These are phyloP conservation scores for Zygogramma bicolorata DNA, from an alignment of 2,888 invertebrate species.

Conservation along the genomic window DNA sequence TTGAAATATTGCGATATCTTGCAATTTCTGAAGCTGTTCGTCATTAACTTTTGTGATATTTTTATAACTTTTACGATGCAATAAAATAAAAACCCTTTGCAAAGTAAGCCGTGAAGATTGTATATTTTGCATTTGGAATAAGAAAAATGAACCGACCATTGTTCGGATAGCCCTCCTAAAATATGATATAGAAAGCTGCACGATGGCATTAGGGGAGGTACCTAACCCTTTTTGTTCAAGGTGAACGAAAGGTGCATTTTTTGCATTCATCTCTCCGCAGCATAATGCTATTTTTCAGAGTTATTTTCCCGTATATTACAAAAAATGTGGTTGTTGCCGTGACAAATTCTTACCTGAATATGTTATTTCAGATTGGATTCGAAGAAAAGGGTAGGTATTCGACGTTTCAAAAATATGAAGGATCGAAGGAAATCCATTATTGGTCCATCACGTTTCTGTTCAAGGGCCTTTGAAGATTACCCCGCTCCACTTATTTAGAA, in stretches of 20 bases:
- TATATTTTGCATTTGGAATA: slow-evolving; percentile 21
- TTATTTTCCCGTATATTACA: slow-evolving; percentile 31
- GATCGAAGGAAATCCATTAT: background rate
- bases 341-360: slow-evolving; percentile 30
- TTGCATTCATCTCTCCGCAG: slow-evolving; percentile 29
- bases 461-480: too few species aligned
- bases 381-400: slow-evolving; percentile 37
- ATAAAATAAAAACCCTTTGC: slow-evolving; percentile 38
- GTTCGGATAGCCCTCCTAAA: slow-evolving; percentile 1
- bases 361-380: slow-evolving; percentile 37
- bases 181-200: slow-evolving; percentile 35
- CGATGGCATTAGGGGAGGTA: slow-evolving; percentile 14
- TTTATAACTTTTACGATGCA: slow-evolving; percentile 30
- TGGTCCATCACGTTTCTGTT: too few species aligned
- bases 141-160: slow-evolving; percentile 22
- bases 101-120: background rate
- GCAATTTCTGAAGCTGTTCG: slow-evolving; percentile 16
- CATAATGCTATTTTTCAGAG: slow-evolving; percentile 29
- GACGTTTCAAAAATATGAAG: slow-evolving; percentile 2
- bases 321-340: slow-evolving; percentile 21
- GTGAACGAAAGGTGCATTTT: slow-evolving; percentile 42
- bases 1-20: background rate
- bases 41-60: slow-evolving; percentile 23
- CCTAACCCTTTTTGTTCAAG: slow-evolving; percentile 38
- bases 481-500: too few species aligned